Conservation (phyloP, 2,797 vertebrate genomes). For the Oryzias dopingdopingensis region DNA sequence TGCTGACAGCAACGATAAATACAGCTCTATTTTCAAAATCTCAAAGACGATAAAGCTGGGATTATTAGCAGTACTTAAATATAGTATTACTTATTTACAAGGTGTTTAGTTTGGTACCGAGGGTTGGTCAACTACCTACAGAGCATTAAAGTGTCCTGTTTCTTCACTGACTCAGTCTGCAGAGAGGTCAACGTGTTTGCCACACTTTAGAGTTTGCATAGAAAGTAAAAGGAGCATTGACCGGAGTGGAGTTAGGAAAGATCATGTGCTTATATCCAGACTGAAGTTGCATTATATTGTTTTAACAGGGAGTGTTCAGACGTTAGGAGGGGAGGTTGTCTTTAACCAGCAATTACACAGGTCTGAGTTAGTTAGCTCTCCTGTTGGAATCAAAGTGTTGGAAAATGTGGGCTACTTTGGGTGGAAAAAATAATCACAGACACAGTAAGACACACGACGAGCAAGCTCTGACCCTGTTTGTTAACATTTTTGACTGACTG, state of each 20-base stretch:
- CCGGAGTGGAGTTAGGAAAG: constrained; percentile 19
- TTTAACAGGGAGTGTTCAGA: constrained; percentile 22
- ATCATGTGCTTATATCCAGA: constrained; percentile 5
- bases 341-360: constrained; percentile 1
- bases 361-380: neutral
- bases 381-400: neutral
- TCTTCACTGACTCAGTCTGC: constrained; percentile 62
- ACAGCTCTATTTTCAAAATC: constrained; percentile 79
- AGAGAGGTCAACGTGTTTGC: constrained; percentile 65
- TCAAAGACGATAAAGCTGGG: constrained; percentile 63
- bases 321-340: constrained; percentile 24
- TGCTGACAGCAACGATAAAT: constrained; percentile 89
- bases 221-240: constrained; percentile 73
- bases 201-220: constrained; percentile 78
- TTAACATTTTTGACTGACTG: neutral
- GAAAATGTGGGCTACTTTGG: constrained; percentile 7
- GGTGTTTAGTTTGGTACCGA: constrained; percentile 80
- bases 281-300: neutral
- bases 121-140: constrained; percentile 60
- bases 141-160: constrained; percentile 71
- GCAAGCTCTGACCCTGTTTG: constrained; percentile 2
- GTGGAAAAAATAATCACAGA: neutral
- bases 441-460: neutral
- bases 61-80: constrained; percentile 81
- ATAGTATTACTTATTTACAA: constrained; percentile 92